Evolutionary conservation across 2,888 invertebrate genomes (phyloP), one percentile per base, ranked within the genome.

Genomic region (Crepidodera aurea): DNA sequence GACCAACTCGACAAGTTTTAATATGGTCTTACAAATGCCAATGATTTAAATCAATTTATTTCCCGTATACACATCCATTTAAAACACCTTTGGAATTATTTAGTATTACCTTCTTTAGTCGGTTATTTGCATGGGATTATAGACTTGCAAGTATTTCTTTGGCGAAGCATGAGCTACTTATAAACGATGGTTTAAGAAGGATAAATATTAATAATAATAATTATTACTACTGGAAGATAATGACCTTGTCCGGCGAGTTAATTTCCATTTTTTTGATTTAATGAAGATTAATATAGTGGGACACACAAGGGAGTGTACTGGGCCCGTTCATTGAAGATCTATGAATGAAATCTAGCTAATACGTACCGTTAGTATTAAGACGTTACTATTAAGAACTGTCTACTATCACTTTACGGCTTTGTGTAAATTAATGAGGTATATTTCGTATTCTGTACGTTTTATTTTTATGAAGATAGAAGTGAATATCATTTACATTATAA

Each of bases 51-150:
- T 65, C 62, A 62, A 62, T 66, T 50, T 64, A 64, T 61, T 61
- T 63, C 42, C 63, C 63, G 63, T 58, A 62, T 56, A 54, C 53
- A 58, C 53, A 58, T 65, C 60, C 62, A 32, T 60, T 60, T 59
- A 58, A 60, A 63, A 66, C 60, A 63, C 58, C 57, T 62, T 60
- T 58, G 51, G 60, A 57, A 61, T 66, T 56, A 66, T 64, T 66
- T 59, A 61, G 51, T 56, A 54, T 64, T 61, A 34, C 64, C 64
- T 62, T 64, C 61, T 66, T 62, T 61, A 59, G 59, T 12, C 48
- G 25, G 42, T 44, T 53, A 66, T 66, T 64, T 64, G 64, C 66
- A 64, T 66, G 61, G 60, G 25, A 64, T 66, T 66, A 64, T 62
- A 60, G 65, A 65, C 56, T 54, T 62, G 59, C 64, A 50, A 62